A percentile compares a stretch with the other conserved stretches of the same genome.
Evolutionary conservation across 2,113 vertebrate species (phyloP).

Genomic region (Neogobius melanostomus): DNA sequence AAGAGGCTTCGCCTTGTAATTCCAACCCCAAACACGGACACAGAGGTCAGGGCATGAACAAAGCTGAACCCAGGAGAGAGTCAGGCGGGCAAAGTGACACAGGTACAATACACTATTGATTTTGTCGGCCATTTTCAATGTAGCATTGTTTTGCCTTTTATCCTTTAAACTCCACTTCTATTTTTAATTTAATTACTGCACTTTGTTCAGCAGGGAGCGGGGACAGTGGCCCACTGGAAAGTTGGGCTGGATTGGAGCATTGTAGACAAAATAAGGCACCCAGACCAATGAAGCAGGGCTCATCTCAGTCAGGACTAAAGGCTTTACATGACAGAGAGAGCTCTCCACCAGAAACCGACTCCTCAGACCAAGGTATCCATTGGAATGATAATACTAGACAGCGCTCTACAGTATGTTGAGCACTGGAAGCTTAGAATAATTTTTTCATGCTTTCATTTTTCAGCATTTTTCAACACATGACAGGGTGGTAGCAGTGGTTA

Average conservation of each 20-base stretch:
- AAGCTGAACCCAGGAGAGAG: conserved; percentile 67
- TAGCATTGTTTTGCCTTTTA: background rate
- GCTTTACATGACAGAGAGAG: conserved; percentile 64
- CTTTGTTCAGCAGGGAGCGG: conserved; percentile 68
- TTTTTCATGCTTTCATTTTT: no score
- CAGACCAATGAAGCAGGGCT: conserved; percentile 28
- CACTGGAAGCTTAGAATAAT: no score
- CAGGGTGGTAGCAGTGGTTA: no score
- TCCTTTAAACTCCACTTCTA: conserved; percentile 6
- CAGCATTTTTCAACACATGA: no score
- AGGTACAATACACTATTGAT: conserved; percentile 54
- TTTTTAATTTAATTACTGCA: conserved; percentile 16
- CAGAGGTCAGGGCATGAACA: conserved; percentile 73
- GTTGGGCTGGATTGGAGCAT: conserved; percentile 56
- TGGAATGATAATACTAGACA: no score
- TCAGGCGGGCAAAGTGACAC: conserved; percentile 77
- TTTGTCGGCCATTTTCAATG: conserved; percentile 6
- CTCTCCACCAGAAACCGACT: conserved; percentile 69
- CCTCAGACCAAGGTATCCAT: conserved; percentile 72
- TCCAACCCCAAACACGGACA: conserved; percentile 83
- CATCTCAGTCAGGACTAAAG: conserved; percentile 49
- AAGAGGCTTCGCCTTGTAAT: conserved; percentile 73
- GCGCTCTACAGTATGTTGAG: no score
- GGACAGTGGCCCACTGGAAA: conserved; percentile 73
- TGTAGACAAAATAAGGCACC: conserved; percentile 58